phyloP scores from a whole-genome alignment of 2,888 invertebrate species.

The Ametastegia equiseti region DNA sequence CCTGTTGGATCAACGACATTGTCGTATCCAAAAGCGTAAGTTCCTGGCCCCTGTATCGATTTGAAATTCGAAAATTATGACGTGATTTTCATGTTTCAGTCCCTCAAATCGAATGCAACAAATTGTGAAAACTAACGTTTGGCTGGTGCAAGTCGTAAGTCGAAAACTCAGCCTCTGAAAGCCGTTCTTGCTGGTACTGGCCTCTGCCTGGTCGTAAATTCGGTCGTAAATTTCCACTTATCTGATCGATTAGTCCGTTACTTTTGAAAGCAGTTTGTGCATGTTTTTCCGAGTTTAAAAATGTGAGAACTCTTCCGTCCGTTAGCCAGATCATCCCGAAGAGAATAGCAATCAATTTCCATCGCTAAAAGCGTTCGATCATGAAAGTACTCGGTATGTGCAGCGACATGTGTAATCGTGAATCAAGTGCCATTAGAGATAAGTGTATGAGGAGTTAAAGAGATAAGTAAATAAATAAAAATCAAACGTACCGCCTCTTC shows the following conservation, averaged over 20 bases:
- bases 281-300: neutral
- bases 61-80: neutral
- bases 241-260: conserved; percentile 23
- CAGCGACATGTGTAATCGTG: too few relatives aligned
- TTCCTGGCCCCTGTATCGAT: conserved; percentile 77
- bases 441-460: neutral
- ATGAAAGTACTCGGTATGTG: neutral
- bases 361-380: neutral
- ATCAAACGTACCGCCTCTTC: conserved; percentile 48
- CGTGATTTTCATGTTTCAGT: neutral
- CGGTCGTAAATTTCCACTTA: neutral
- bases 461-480: neutral
- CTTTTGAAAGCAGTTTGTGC: neutral
- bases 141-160: conserved; percentile 73
- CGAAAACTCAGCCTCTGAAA: conserved; percentile 72
- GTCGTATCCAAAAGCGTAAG: conserved; percentile 87
- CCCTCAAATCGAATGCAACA: neutral
- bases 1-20: conserved; percentile 80
- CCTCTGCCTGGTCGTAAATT: neutral
- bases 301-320: conserved; percentile 48
- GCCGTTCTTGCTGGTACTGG: conserved; percentile 51
- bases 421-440: too few relatives aligned
- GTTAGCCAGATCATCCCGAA: conserved; percentile 44
- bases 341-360: conserved; percentile 38
- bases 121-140: conserved; percentile 56